Conservation (phyloP, 2,797 vertebrate genomes). For the Hydrophis major region DNA sequence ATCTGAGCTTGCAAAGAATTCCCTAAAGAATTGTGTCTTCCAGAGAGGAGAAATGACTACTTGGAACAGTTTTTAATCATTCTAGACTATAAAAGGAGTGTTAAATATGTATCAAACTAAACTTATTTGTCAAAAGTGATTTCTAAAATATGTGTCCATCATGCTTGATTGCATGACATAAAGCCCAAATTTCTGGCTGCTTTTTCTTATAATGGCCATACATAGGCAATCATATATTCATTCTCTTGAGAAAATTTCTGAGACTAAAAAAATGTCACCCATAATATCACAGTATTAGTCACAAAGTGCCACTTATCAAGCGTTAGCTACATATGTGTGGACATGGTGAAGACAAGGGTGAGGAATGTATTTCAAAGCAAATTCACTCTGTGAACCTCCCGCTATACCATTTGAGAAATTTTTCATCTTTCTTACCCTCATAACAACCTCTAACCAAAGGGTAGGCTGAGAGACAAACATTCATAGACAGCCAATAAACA, state of each 20-base stretch:
- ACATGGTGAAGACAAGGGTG: neutral
- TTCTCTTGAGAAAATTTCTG: neutral
- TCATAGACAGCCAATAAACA: neutral
- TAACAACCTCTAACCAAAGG: neutral
- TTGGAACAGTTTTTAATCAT: neutral
- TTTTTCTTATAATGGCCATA: neutral
- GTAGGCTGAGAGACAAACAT: neutral
- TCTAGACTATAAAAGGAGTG: neutral
- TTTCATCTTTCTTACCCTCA: neutral
- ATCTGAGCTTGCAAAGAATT: neutral
- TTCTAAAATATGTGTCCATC: neutral
- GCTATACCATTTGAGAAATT: neutral
- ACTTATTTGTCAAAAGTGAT: neutral
- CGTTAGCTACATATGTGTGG: neutral
- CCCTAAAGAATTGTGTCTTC: neutral
- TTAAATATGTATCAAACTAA: neutral
- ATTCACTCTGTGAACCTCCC: neutral
- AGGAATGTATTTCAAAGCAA: neutral
- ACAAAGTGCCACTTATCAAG: neutral
- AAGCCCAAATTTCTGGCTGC: neutral
- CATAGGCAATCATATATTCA: neutral
- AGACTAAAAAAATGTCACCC: neutral
- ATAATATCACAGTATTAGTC: neutral
- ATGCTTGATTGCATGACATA: neutral
- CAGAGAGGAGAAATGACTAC: neutral